Base-by-base conservation (phyloP, 2,113 vertebrate species). In the Apaloderma vittatum region DNA sequence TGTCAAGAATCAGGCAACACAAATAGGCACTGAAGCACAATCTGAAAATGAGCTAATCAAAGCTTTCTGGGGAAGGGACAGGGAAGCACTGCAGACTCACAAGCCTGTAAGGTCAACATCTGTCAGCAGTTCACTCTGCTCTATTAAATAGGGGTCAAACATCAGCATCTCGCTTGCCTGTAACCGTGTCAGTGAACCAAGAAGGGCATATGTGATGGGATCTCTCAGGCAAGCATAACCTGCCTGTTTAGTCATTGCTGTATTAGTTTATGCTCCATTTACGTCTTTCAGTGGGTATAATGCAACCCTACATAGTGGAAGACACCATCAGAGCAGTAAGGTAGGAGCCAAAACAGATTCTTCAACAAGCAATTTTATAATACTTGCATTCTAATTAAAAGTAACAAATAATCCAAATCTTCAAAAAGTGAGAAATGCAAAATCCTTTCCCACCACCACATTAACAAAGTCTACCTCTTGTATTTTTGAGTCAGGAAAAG, bases 21-120 rank as follows among this genome's bases (percentile, higher is more conserved):
- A 90, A 91, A 74, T 6, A 23, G 57, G 34, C 45, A 62, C 43
- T 45, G 72, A 90, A 83, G 68, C 82, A 92, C 36, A 30, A 26
- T 24, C 68, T 68, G 86, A 90, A 93, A 96, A 90, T 3, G 12
- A 97, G 34, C 34, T 96, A 88, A 95, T 92, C 82, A 90, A 45
- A 91, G 32, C 27, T 93, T 72, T 89, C 34, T 43, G 70, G 49
- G 30, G 29, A 78, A 84, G 87, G 49, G 45, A 27, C 12, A 54
- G 84, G 62, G 58, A 93, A 81, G 57, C 57, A 18, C 6, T 23
- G 19, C 84, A 95, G 81, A 71, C 1, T 12, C 70, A 43, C 36
- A 90, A 88, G 88, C 48, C 94, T 74, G 26, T 45, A 63, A 93
- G 79, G 79, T 94, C 88, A 95, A 92, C 86, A 90, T 93, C 86